phyloP scores from a whole-genome alignment of 2,888 invertebrate species.

The Salpingus planirostris region DNA sequence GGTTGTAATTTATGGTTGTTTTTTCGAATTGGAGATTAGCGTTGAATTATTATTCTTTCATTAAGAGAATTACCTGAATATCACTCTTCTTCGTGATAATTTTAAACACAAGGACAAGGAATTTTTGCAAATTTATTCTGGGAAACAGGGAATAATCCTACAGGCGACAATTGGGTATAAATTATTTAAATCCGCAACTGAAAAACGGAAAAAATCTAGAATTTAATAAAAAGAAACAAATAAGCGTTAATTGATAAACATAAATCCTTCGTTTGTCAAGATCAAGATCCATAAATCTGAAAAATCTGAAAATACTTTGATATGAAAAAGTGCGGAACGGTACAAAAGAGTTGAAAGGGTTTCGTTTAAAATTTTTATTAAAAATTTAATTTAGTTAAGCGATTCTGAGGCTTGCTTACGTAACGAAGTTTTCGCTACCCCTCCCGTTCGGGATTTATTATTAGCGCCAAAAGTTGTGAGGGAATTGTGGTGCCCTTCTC shows the following conservation, averaged over 20 bases:
- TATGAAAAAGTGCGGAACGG: conserved; percentile 5
- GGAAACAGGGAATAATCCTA: too few relatives aligned
- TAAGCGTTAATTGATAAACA: conserved; percentile 3
- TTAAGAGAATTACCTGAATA: conserved; percentile 10
- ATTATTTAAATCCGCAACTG: neutral
- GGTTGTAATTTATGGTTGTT: conserved; percentile 10
- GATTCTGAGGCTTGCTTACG: conserved; percentile 7
- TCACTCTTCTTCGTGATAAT: too few relatives aligned
- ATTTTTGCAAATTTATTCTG: too few relatives aligned
- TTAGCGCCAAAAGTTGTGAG: too few relatives aligned
- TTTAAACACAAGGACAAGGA: too few relatives aligned
- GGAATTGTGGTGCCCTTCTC: too few relatives aligned
- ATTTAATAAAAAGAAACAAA: conserved; percentile 5
- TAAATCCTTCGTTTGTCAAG: conserved; percentile 5
- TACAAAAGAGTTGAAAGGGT: conserved; percentile 7
- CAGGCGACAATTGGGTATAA: too few relatives aligned
- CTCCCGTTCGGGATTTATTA: conserved; percentile 8
- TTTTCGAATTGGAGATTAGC: conserved; percentile 7
- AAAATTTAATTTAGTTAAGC: conserved; percentile 13
- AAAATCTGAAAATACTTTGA: conserved; percentile 8
- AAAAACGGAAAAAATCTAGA: conserved; percentile 2
- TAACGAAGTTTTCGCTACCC: conserved; percentile 6
- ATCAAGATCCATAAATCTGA: too few relatives aligned
- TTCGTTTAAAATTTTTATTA: conserved; percentile 15
- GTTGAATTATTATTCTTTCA: conserved; percentile 10